Conservation (phyloP, 2,888 invertebrate genomes). For the Microplitis deprimator region DNA sequence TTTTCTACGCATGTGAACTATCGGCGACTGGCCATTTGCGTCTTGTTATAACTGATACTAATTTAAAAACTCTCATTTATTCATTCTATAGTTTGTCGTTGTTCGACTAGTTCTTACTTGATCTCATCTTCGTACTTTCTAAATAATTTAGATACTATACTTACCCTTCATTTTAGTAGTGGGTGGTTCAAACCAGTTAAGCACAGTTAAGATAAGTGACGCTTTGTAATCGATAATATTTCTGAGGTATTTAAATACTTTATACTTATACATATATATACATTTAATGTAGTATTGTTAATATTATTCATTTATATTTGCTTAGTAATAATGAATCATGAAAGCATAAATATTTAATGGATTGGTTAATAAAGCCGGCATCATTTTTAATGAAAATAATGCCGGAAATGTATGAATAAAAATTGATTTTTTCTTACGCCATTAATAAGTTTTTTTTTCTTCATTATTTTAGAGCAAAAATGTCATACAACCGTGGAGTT, state of each 20-base stretch:
- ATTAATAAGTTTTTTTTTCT: neutral
- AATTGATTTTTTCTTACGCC: neutral
- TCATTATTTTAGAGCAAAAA: constrained; percentile 43
- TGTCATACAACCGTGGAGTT: constrained; percentile 68
- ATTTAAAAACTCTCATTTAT: too few species aligned
- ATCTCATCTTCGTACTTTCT: too few species aligned
- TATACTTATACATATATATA: neutral
- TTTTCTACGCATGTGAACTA: too few species aligned
- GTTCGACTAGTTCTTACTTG: too few species aligned
- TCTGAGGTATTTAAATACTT: neutral
- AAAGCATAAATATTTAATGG: neutral
- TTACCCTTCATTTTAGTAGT: too few species aligned
- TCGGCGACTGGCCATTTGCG: too few species aligned
- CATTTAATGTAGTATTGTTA: neutral
- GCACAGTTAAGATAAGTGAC: neutral
- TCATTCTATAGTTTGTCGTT: too few species aligned
- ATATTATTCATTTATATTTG: neutral
- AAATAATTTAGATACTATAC: too few species aligned
- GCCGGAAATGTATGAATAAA: neutral
- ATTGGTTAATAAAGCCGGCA: neutral
- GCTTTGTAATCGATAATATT: neutral
- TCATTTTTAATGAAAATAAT: neutral
- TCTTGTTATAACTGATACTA: too few species aligned
- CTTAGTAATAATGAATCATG: neutral
- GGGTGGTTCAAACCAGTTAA: too few species aligned